Evolutionary conservation across 1,140 invertebrate species (phyloP), one percentile per base, ranked within the genome.

Genomic region (Oscheius sp.): DNA sequence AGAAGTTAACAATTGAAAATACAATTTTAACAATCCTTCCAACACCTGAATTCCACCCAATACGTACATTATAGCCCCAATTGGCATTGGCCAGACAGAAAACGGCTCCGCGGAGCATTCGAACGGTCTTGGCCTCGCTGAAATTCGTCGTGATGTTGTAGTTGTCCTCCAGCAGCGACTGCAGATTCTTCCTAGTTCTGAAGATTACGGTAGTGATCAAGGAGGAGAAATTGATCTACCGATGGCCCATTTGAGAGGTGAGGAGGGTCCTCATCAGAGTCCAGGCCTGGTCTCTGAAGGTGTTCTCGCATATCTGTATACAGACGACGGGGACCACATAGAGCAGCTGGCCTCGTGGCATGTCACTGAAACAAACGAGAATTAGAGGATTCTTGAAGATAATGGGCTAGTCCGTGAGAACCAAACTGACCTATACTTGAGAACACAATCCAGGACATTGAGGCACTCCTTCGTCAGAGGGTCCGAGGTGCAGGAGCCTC

Each of bases 31-130:
- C 42, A 45, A 45, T 15, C 18, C 23, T 45, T 18, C 23, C 42
- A 45, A 45, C 18, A 45, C 18, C 23, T 18, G 42, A n/a, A n/a
- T 45, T 0, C 0, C 18, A 45, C 18, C 18, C 18, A 45, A 45
- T 18, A 45, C 42, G 42, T 28, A 59, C 55, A 15, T 20, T 18
- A 63, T 34, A n/a, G 18, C 61, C 61, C 61, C 61, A 63, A 26
- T n/a, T 34, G 26, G 61, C 61, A 34, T 63, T 63, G 61, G 61
- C 61, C 18, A 63, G 61, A 63, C 61, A 63, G 61, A 63, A 63
- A 26, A 63, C 31, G 15, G 32, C 32, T 34, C 61, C 61, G 10
- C 61, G 61, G 61, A 63, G 15, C 61, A 63, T 63, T n/a, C n/a
- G n/a, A n/a, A n/a, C n/a, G n/a, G n/a, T n/a, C n/a, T n/a, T n/a